A percentile compares a stretch with the other conserved stretches of the same genome.
Conservation (phyloP, 2,797 vertebrate genomes). For the Nannoperca australis region DNA sequence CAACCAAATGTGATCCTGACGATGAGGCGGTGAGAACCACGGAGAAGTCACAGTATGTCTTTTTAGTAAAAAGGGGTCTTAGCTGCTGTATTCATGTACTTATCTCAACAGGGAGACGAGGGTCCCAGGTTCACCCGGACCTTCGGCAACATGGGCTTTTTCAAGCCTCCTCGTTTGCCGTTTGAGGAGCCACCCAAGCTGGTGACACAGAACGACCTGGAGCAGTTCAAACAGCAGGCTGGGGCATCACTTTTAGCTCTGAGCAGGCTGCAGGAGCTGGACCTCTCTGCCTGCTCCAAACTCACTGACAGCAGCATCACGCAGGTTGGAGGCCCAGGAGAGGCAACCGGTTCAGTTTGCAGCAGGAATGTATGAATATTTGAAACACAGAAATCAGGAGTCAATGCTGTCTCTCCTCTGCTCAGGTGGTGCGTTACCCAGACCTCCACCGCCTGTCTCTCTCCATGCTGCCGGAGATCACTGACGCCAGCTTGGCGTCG, state of each 20-base stretch:
- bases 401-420: not conserved
- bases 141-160: slow-evolving; percentile 89
- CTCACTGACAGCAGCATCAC: slow-evolving; percentile 89
- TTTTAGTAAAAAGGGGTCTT: not conserved
- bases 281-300: slow-evolving; percentile 88
- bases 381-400: not conserved
- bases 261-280: slow-evolving; percentile 85
- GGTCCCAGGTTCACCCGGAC: slow-evolving; percentile 85
- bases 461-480: slow-evolving; percentile 86
- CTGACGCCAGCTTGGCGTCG: slow-evolving; percentile 83
- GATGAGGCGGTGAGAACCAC: slow-evolving; percentile 71
- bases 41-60: not conserved
- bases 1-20: slow-evolving; percentile 53
- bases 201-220: slow-evolving; percentile 71
- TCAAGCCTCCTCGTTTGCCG: slow-evolving; percentile 82
- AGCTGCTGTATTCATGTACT: not conserved
- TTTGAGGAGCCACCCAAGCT: slow-evolving; percentile 79
- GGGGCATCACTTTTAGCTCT: slow-evolving; percentile 83
- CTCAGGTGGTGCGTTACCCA: slow-evolving; percentile 86
- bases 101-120: slow-evolving; percentile 72
- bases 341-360: fast-evolving
- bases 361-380: not conserved
- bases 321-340: slow-evolving; percentile 76
- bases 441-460: slow-evolving; percentile 86
- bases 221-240: slow-evolving; percentile 69